These are phyloP conservation scores for Oscheius sp. DNA, from an alignment of 2,888 invertebrate genomes.

Conservation along the genomic window DNA sequence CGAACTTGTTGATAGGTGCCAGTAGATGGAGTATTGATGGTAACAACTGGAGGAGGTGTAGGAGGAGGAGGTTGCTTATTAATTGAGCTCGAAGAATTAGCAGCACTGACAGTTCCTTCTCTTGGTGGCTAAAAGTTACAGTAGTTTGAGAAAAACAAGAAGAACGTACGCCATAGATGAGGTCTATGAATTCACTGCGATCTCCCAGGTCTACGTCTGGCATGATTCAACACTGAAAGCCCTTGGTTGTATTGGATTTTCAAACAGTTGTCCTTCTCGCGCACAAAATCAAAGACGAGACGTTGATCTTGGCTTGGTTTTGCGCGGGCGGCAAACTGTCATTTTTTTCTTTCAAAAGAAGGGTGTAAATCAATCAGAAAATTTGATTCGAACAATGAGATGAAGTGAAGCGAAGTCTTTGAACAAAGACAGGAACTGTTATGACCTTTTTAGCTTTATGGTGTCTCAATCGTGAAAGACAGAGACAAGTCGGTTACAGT, in stretches of 20 bases:
- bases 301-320: slow-evolving; percentile 28
- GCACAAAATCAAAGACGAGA: slow-evolving; percentile 33
- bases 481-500: slow-evolving; percentile 17
- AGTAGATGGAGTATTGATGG: background rate
- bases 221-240: slow-evolving; percentile 36
- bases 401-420: too few relatives aligned
- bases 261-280: slow-evolving; percentile 7
- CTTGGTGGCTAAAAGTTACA: slow-evolving; percentile 3
- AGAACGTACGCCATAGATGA: slow-evolving; percentile 49
- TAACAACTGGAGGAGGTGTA: background rate
- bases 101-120: slow-evolving; percentile 10
- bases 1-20: background rate
- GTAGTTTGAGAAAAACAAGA: background rate
- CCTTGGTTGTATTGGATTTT: background rate
- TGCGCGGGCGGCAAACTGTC: slow-evolving; percentile 10
- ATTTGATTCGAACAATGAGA: too few relatives aligned
- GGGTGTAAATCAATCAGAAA: slow-evolving; percentile 3
- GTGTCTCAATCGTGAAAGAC: slow-evolving; percentile 14
- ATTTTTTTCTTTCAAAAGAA: slow-evolving; percentile 11
- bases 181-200: slow-evolving; percentile 48
- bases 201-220: slow-evolving; percentile 59
- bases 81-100: background rate
- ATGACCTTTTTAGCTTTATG: background rate
- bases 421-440: background rate
- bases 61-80: background rate